Percentiles rank a stretch among this genome's conserved stretches.
Evolutionary conservation across 2,797 vertebrate genomes (phyloP).

Genomic region (Alcedo quadribrachys): DNA sequence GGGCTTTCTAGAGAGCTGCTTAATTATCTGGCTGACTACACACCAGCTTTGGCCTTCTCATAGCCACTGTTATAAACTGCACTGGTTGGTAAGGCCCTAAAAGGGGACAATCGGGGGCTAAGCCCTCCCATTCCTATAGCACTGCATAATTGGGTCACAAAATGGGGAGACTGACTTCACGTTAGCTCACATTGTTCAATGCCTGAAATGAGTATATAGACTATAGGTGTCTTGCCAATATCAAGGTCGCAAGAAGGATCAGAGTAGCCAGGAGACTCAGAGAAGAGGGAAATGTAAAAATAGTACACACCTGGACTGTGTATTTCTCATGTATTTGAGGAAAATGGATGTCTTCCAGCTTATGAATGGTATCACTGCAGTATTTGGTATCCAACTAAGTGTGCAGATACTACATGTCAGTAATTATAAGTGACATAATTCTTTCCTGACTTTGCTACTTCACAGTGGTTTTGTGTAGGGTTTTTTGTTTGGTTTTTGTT

Average conservation of each 20-base stretch:
- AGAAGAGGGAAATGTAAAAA: not conserved
- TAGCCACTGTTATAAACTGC: not conserved
- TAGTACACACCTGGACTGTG: not conserved
- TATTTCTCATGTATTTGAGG: not conserved
- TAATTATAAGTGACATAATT: not conserved
- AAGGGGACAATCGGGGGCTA: not conserved
- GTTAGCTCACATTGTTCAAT: rapidly evolving
- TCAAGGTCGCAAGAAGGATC: not conserved
- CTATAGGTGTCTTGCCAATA: not conserved
- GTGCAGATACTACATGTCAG: not conserved
- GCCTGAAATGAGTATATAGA: not conserved
- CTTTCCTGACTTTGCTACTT: not conserved
- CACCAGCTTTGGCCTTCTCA: not conserved
- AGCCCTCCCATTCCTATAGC: not conserved
- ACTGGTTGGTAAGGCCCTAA: not conserved
- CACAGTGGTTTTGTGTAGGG: not conserved
- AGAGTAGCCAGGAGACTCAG: not conserved
- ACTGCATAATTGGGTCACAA: not conserved
- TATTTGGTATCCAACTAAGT: not conserved
- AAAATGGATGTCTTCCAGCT: not conserved
- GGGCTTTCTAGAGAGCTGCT: not conserved
- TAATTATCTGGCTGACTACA: not conserved
- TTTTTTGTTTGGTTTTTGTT: not conserved
- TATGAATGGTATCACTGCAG: not conserved
- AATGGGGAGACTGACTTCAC: not conserved